Percentiles rank a stretch among this genome's conserved stretches.
Conservation (phyloP, 2,113 vertebrate genomes). For the Heterotilapia buettikoferi region DNA sequence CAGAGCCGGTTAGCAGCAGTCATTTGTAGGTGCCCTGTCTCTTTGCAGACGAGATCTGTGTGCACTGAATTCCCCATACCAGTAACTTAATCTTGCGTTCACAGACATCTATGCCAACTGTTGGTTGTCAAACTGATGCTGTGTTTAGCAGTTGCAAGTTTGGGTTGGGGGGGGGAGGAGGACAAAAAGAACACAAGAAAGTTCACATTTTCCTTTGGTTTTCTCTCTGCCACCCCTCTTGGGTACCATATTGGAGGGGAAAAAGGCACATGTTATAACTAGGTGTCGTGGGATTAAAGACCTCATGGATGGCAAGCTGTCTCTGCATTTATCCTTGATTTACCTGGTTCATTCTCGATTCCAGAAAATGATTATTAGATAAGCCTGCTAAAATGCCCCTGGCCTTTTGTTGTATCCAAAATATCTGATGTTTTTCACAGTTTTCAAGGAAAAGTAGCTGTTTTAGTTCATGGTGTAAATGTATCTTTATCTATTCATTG, state of each 20-base stretch:
- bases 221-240: not conserved
- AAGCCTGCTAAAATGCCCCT: not conserved
- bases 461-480: not conserved
- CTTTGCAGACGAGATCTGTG: not conserved
- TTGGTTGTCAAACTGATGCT: not conserved
- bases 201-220: not conserved
- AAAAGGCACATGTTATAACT: not conserved
- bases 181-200: not conserved
- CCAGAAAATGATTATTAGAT: not conserved
- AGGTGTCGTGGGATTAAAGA: not conserved
- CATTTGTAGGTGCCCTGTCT: conserved; percentile 6
- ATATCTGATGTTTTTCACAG: not conserved
- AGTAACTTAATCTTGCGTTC: not conserved
- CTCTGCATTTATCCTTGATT: not conserved
- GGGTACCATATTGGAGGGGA: not conserved
- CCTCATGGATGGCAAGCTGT: not conserved
- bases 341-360: not conserved
- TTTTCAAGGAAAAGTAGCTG: not conserved
- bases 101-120: not conserved
- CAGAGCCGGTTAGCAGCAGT: conserved; percentile 25
- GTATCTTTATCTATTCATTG: not conserved
- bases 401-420: not conserved
- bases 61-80: not conserved
- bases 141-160: not conserved
- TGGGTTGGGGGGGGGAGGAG: not conserved